These are phyloP conservation scores for Phasia obesa DNA, from an alignment of 2,888 invertebrate genomes.

Conservation along the genomic window DNA sequence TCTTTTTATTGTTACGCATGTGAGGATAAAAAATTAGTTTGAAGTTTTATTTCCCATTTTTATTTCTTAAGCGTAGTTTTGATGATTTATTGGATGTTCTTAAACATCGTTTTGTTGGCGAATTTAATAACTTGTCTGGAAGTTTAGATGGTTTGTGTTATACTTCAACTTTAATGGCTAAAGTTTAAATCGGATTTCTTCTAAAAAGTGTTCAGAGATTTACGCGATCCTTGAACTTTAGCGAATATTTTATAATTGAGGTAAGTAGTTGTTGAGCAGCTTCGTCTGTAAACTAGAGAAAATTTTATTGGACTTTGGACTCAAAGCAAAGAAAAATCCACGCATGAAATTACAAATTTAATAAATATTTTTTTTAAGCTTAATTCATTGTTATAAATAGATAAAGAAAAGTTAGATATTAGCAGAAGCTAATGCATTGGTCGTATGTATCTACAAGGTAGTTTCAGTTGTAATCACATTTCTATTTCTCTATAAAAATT, in stretches of 20 bases:
- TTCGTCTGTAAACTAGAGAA: too few species aligned
- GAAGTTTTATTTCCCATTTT: neutral
- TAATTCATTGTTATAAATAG: too few species aligned
- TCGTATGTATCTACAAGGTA: too few species aligned
- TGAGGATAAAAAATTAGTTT: conserved; percentile 33
- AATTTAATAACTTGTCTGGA: neutral
- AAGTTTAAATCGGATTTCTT: too few species aligned
- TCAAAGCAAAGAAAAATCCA: neutral
- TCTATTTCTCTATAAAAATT: too few species aligned
- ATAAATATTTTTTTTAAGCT: too few species aligned
- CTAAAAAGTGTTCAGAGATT: neutral
- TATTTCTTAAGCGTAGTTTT: neutral
- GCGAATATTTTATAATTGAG: neutral
- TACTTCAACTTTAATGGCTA: neutral
- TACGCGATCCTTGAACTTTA: neutral
- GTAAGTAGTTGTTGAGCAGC: neutral
- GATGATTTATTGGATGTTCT: neutral
- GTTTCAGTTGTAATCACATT: too few species aligned
- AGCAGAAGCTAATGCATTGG: too few species aligned
- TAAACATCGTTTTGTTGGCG: neutral
- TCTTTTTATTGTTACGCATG: conserved; percentile 54
- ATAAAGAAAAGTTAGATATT: too few species aligned
- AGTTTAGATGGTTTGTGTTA: neutral
- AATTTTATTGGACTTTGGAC: neutral
- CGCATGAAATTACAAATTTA: neutral